These are phyloP conservation scores for Andrena minutula DNA, from an alignment of 2,888 invertebrate genomes.

Conservation along the genomic window DNA sequence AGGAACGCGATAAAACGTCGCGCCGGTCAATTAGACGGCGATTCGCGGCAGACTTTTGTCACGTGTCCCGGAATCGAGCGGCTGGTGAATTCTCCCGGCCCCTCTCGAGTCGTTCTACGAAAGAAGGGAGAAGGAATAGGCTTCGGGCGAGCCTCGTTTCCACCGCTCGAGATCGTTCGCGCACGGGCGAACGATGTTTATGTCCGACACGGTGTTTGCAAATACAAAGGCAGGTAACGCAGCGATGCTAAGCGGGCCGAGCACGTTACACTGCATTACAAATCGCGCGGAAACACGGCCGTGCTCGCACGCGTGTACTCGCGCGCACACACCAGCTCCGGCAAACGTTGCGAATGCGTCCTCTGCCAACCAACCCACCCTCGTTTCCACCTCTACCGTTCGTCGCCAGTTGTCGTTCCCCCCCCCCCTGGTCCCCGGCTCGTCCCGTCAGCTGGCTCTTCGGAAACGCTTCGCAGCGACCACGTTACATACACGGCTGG, in stretches of 20 bases:
- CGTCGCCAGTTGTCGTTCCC: too few species aligned
- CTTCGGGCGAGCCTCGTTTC: background rate
- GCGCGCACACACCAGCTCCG: constrained; percentile 13
- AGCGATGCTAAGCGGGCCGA: constrained; percentile 70
- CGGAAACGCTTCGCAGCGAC: constrained; percentile 11
- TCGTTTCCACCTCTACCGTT: background rate
- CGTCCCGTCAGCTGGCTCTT: constrained; percentile 34
- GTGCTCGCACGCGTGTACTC: constrained; percentile 35
- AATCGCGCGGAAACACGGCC: constrained; percentile 74
- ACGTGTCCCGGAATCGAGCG: background rate
- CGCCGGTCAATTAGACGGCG: background rate
- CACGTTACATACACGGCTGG: background rate
- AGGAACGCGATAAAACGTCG: constrained; percentile 11
- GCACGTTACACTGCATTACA: constrained; percentile 76
- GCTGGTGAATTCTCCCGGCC: too few species aligned
- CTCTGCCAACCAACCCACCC: constrained; percentile 33
- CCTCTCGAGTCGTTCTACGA: too few species aligned
- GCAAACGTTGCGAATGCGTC: constrained; percentile 45
- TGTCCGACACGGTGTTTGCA: constrained; percentile 72
- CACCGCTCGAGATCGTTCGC: constrained; percentile 4
- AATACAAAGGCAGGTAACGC: constrained; percentile 75
- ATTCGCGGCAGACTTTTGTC: background rate
- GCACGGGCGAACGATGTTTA: constrained; percentile 58
- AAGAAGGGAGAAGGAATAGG: background rate
- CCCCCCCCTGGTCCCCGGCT: background rate